Evolutionary conservation across 2,888 invertebrate genomes (phyloP).

Genomic region (Tenthredo notha): DNA sequence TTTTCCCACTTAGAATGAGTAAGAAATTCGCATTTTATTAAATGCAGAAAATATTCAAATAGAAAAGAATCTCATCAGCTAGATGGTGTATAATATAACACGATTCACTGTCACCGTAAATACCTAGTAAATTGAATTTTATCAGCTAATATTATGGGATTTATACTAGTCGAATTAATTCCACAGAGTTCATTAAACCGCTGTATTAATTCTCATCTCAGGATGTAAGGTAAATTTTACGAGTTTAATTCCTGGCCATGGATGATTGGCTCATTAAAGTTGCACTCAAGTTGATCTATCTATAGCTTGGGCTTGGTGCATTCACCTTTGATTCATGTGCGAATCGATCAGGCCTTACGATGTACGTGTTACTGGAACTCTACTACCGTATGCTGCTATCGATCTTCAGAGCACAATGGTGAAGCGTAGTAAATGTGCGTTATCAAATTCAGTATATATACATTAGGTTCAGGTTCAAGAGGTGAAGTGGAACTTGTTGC

Average conservation of each 20-base stretch:
- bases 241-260: neutral
- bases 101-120: neutral
- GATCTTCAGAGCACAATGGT: conserved; percentile 36
- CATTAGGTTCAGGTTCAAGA: conserved; percentile 3
- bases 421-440: neutral
- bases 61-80: neutral
- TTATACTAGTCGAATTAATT: neutral
- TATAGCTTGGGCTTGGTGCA: conserved; percentile 17
- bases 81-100: neutral
- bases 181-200: neutral
- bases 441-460: neutral
- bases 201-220: neutral
- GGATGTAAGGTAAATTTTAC: neutral
- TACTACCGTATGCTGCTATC: neutral
- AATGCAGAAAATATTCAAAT: neutral
- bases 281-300: neutral
- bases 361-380: conserved; percentile 23
- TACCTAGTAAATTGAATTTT: neutral
- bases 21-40: neutral
- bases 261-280: conserved; percentile 33
- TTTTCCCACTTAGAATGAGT: neutral
- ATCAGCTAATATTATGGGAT: neutral
- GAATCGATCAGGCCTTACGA: conserved; percentile 38
- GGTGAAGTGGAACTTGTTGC: conserved; percentile 1
- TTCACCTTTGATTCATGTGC: conserved; percentile 45